A percentile compares a stretch with the other conserved stretches of the same genome.
Evolutionary conservation across 1,140 invertebrate species (phyloP).

Genomic region (Zaprionus tsacasi): DNA sequence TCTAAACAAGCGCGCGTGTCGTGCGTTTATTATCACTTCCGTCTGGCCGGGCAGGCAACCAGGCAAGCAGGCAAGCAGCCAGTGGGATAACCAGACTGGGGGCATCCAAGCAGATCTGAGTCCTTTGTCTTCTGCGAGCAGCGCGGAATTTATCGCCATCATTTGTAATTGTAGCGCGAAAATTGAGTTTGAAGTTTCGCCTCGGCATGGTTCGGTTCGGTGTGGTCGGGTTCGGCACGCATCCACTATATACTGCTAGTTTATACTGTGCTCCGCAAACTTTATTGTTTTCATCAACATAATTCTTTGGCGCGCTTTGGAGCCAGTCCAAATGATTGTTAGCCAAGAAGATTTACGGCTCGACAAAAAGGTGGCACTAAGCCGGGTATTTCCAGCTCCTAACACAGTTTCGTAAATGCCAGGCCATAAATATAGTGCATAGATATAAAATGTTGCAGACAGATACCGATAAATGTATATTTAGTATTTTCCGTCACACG

Average conservation of each 20-base stretch:
- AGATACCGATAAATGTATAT: constrained; percentile 56
- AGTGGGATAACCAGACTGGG: not conserved
- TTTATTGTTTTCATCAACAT: constrained; percentile 79
- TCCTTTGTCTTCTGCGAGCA: constrained; percentile 59
- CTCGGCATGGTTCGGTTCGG: constrained; percentile 16
- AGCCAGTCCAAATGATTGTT: constrained; percentile 73
- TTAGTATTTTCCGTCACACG: constrained; percentile 84
- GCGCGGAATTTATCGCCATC: constrained; percentile 76
- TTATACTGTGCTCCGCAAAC: constrained; percentile 19
- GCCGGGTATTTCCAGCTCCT: constrained; percentile 56
- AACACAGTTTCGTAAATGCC: constrained; percentile 48
- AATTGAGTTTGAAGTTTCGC: constrained; percentile 76
- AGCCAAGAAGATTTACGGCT: constrained; percentile 66
- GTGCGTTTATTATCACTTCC: constrained; percentile 79
- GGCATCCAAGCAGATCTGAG: constrained; percentile 1
- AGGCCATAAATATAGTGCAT: constrained; percentile 45
- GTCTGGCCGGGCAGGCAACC: constrained; percentile 53
- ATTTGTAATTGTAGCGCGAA: constrained; percentile 82
- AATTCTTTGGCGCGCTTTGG: constrained; percentile 72
- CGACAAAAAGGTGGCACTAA: constrained; percentile 61
- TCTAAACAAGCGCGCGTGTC: constrained; percentile 80
- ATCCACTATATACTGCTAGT: constrained; percentile 28
- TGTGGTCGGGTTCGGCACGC: not conserved
- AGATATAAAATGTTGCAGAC: constrained; percentile 42
- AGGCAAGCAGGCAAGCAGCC: constrained; percentile 58